Percentiles rank a stretch among this genome's conserved stretches.
phyloP scores from a whole-genome alignment of 2,797 vertebrate genomes.

The Arremon aurantiirostris region DNA sequence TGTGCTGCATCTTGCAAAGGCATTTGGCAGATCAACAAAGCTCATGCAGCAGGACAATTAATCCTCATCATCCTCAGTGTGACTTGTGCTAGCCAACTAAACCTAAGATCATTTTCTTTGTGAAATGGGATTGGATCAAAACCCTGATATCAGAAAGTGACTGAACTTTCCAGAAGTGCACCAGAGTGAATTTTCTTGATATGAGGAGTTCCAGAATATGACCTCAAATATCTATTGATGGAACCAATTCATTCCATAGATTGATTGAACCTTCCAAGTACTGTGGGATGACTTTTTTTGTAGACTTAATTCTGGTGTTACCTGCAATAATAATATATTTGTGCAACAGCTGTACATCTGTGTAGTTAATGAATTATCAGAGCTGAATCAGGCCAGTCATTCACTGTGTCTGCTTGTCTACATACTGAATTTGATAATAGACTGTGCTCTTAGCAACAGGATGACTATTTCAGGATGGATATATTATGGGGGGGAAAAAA shows the following conservation, averaged over 20 bases:
- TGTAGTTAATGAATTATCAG: not conserved
- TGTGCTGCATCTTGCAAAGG: not conserved
- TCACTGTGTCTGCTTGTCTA: not conserved
- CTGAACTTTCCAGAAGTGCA: not conserved
- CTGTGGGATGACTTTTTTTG: not conserved
- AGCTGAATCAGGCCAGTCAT: not conserved
- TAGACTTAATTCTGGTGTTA: not conserved
- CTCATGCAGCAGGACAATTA: not conserved
- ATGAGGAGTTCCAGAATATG: not conserved
- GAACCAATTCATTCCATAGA: not conserved
- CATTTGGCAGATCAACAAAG: not conserved
- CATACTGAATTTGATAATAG: not conserved
- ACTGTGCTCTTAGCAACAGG: not conserved
- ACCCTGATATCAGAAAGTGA: not conserved
- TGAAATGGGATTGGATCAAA: not conserved
- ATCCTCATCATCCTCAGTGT: not conserved
- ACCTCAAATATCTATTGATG: not conserved
- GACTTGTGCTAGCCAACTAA: not conserved
- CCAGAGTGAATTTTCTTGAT: not conserved
- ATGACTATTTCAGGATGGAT: not conserved
- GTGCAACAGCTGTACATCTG: not conserved
- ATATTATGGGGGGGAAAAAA: not conserved
- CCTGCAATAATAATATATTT: not conserved
- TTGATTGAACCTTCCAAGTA: not conserved
- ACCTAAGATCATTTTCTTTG: not conserved